Percentiles rank a stretch among this genome's conserved stretches.
phyloP scores from a whole-genome alignment of 1,140 invertebrate species.

The Teleopsis dalmanni region DNA sequence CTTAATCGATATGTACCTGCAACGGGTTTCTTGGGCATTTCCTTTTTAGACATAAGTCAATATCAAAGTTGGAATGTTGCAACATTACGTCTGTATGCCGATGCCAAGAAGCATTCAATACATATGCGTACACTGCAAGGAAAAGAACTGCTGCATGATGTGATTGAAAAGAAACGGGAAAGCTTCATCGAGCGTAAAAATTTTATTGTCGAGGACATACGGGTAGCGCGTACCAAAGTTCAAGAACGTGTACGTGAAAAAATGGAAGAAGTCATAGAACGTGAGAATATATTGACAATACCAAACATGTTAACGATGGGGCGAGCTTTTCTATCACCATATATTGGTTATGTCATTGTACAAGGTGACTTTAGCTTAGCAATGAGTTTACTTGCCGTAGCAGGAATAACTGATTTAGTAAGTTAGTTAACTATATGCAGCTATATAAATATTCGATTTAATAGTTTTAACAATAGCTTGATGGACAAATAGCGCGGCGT shows the following conservation, averaged over 20 bases:
- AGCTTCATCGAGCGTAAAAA: slow-evolving; percentile 55
- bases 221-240: slow-evolving; percentile 58
- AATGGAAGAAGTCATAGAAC: slow-evolving; percentile 62
- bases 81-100: slow-evolving; percentile 30
- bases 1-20: slow-evolving; percentile 36
- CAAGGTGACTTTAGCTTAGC: slow-evolving; percentile 67
- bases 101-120: slow-evolving; percentile 34
- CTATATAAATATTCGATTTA: background rate
- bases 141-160: slow-evolving; percentile 47
- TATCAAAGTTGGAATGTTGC: slow-evolving; percentile 35
- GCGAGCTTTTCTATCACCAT: slow-evolving; percentile 76
- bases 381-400: slow-evolving; percentile 64
- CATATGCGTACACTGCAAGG: slow-evolving; percentile 42
- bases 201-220: slow-evolving; percentile 57
- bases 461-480: slow-evolving; percentile 72
- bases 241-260: slow-evolving; percentile 53
- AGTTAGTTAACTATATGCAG: slow-evolving; percentile 26
- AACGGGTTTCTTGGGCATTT: slow-evolving; percentile 40
- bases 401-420: slow-evolving; percentile 80
- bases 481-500: slow-evolving; percentile 92
- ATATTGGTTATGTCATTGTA: slow-evolving; percentile 73
- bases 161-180: slow-evolving; percentile 52
- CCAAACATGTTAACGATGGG: slow-evolving; percentile 83
- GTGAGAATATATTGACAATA: slow-evolving; percentile 87
- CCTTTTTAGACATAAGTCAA: slow-evolving; percentile 36